These are phyloP conservation scores for Cochlearius cochlearius DNA, from an alignment of 2,113 vertebrate species.

Conservation along the genomic window DNA sequence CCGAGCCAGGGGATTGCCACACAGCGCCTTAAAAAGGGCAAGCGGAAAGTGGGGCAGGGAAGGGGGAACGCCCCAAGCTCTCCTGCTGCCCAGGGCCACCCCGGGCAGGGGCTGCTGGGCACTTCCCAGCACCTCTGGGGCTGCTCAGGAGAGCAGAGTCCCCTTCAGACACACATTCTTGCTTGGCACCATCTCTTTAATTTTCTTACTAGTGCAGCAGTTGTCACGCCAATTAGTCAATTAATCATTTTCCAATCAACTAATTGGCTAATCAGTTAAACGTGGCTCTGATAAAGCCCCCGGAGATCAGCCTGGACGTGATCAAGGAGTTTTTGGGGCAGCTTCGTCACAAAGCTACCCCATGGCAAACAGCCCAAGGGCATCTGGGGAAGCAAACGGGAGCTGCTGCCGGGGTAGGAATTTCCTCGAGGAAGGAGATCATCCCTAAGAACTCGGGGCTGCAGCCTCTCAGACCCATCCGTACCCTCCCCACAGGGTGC, in stretches of 20 bases:
- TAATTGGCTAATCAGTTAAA: conserved; percentile 64
- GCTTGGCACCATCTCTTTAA: neutral
- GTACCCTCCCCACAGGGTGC: neutral
- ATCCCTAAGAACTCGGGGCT: neutral
- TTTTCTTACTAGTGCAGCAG: neutral
- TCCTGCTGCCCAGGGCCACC: neutral
- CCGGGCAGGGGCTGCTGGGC: neutral
- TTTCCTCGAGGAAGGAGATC: neutral
- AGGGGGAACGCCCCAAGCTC: neutral
- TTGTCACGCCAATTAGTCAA: conserved; percentile 41
- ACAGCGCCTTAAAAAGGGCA: neutral
- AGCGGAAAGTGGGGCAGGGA: conserved; percentile 22
- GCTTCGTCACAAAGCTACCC: neutral
- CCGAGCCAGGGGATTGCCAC: neutral
- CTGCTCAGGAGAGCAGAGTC: neutral
- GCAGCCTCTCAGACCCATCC: neutral
- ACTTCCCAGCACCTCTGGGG: neutral
- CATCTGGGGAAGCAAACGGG: neutral
- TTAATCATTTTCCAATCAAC: conserved; percentile 58
- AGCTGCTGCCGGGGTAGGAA: neutral
- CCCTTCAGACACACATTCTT: neutral
- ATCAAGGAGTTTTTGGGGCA: neutral
- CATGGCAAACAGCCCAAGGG: neutral
- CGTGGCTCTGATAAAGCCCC: conserved; percentile 10
- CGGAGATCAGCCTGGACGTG: neutral